Percentiles rank a stretch among this genome's conserved stretches.
phyloP scores from a whole-genome alignment of 2,113 vertebrate species.

The Mionectes macconnelli region DNA sequence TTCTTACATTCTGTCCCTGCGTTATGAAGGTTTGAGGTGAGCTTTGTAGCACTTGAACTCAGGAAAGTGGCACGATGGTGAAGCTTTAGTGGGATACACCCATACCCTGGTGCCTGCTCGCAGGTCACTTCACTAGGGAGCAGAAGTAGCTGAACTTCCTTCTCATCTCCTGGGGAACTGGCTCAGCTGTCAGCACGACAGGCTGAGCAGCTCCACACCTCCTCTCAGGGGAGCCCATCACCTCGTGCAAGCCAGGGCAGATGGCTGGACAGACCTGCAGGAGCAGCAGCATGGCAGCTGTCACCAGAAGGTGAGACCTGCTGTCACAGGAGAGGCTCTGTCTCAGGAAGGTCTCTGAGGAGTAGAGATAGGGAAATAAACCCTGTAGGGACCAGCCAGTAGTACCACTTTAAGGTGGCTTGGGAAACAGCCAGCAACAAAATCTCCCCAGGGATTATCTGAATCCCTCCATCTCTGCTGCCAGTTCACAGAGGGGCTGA shows the following conservation, averaged over 20 bases:
- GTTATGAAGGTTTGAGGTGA: not conserved
- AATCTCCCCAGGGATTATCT: not conserved
- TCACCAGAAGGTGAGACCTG: not conserved
- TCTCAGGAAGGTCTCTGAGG: not conserved
- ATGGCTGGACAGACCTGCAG: not conserved
- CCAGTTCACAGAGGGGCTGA: not conserved
- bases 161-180: not conserved
- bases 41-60: not conserved
- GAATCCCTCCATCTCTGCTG: not conserved
- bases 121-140: not conserved
- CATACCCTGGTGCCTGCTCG: not conserved
- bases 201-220: not conserved
- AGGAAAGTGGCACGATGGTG: not conserved
- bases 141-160: not conserved
- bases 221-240: not conserved
- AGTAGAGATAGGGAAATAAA: not conserved
- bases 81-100: not conserved
- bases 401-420: not conserved
- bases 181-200: not conserved
- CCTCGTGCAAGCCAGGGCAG: not conserved
- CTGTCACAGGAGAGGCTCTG: not conserved
- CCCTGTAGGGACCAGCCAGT: not conserved
- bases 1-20: not conserved
- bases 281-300: not conserved
- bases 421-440: not conserved